Conservation (phyloP, 2,888 invertebrate species). For the Bursaphelenchus okinawaensis region DNA sequence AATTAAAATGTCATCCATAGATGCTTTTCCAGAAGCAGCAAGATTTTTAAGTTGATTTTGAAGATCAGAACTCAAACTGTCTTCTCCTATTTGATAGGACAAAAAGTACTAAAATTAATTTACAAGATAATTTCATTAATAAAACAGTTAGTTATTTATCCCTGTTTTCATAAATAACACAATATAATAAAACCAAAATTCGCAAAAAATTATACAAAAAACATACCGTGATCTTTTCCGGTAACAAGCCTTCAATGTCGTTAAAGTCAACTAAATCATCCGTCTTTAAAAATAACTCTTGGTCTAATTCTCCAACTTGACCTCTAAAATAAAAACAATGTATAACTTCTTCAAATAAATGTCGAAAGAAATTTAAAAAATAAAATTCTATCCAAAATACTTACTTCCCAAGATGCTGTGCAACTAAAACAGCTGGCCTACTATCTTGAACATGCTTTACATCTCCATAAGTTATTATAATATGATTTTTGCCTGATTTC, state of each 20-base stretch:
- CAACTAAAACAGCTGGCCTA: constrained; percentile 20
- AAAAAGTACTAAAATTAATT: constrained; percentile 15
- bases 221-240: constrained; percentile 7
- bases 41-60: constrained; percentile 7
- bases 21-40: constrained; percentile 12
- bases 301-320: not conserved
- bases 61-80: not conserved
- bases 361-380: constrained; percentile 8
- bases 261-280: constrained; percentile 5
- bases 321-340: constrained; percentile 14
- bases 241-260: constrained; percentile 9
- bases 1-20: constrained; percentile 6
- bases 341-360: constrained; percentile 4
- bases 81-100: not conserved
- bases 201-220: not conserved
- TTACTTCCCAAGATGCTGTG: constrained; percentile 8
- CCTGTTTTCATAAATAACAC: no score
- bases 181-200: not conserved
- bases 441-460: not conserved
- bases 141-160: no score
- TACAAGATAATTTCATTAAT: not conserved
- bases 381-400: constrained; percentile 22
- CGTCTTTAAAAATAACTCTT: constrained; percentile 4
- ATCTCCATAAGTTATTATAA: constrained; percentile 13
- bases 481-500: constrained; percentile 30